Base-by-base conservation (phyloP, 2,888 invertebrate species). In the Campoplex capitator region DNA sequence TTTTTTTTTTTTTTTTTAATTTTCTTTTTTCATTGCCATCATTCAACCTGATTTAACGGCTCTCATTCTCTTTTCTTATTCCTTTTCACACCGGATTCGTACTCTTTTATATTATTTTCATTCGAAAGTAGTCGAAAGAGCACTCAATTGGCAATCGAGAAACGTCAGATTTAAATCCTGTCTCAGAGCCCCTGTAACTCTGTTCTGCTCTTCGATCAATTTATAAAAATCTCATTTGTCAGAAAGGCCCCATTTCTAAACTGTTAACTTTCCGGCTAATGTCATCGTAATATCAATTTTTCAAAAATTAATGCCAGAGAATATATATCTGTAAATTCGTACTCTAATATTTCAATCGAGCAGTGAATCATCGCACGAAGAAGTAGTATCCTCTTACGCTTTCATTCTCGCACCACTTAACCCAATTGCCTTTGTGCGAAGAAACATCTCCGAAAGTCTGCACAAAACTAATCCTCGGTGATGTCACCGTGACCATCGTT, bases 91-190 rank as follows among this genome's bases (percentile, higher is more conserved):
- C 32, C 32, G 32, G 32, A 32, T 62, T 62, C 32, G 32, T 32
- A 62, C 16, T 62, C 62, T 32, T 16, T 32, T 62, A 23, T 23
- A 23, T 23, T 23, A 23, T 23, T 62, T 32, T 16, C 16, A 62
- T 38, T 6, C 28, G 32, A 16, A 16, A 16, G 7, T 62, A 16
- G 62, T 62, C 32, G 32, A 1, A 32, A 62, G 32, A 62, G 32
- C 62, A 16, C 32, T 62, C 62, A 32, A 62, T 62, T 32, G 32
- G 13, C 62, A 62, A 62, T 62, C 23, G 62, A 32, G 62, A 62
- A 62, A 62, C 62, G 62, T 62, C 62, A 62, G 32, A 6, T 32
- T 28, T 62, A 32, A 62, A 62, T 32, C 62, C 62, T 32, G 16
- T 32, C 62, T 62, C 32, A 32, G 23, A 23, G 13, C 32, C 32